Evolutionary conservation across 1,140 invertebrate genomes (phyloP).

Genomic region (Andrena cerasifolii): DNA sequence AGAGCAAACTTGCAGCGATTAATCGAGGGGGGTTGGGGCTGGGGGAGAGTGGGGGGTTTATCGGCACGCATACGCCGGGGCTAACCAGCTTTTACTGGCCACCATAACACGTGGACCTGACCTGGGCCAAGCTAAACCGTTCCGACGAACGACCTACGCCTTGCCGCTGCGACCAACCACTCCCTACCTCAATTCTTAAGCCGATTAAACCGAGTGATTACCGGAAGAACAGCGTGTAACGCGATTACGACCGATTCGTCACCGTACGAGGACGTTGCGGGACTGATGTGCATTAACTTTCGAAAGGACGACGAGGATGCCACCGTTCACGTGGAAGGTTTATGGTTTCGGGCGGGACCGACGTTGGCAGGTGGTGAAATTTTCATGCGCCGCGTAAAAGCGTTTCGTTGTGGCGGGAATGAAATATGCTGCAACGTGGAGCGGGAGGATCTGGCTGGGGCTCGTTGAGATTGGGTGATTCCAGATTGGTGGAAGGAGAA

Average conservation of each 20-base stretch:
- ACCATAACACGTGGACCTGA: background rate
- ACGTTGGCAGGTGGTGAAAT: background rate
- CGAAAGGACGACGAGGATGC: too few relatives aligned
- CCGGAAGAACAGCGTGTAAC: conserved; percentile 18
- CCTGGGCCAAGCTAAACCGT: background rate
- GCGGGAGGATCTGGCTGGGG: too few relatives aligned
- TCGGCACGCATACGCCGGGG: background rate
- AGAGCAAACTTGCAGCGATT: background rate
- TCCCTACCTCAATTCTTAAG: background rate
- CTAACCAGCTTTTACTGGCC: background rate
- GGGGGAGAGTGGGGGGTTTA: too few relatives aligned
- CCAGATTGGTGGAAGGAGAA: too few relatives aligned
- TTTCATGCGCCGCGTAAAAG: background rate
- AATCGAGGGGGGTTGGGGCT: background rate
- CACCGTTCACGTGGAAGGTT: too few relatives aligned
- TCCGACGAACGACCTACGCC: background rate
- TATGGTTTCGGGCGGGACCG: background rate
- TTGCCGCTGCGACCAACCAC: background rate
- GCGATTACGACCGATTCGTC: conserved; percentile 18
- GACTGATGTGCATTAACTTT: background rate
- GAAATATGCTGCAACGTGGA: too few relatives aligned
- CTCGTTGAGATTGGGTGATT: too few relatives aligned
- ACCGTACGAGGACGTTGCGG: background rate
- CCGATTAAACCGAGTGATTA: conserved; percentile 39
- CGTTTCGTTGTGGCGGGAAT: too few relatives aligned